Base-by-base conservation (phyloP, 1,140 invertebrate genomes). In the Caenorhabditis remanei region DNA sequence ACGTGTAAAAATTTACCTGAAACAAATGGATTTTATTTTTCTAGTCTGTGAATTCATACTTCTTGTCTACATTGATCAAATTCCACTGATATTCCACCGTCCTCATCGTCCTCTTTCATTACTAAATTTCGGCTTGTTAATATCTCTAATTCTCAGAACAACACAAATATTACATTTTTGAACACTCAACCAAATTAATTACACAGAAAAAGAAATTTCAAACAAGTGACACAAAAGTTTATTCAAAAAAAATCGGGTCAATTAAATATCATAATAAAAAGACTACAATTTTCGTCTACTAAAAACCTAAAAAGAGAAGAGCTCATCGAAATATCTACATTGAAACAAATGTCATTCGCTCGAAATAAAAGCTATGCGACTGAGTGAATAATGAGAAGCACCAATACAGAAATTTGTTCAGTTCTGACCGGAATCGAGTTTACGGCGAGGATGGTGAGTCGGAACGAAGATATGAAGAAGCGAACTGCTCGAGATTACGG, bases 401-500 rank as follows among this genome's bases (percentile, higher is more conserved):
- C 43, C 71, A 50, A 79, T 9, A 46, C 13, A 8, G 14, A 8
- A 71, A 43, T 8, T 46, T 71, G 7, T 32, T 48, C 40, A 46
- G 19, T 46, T 75, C 13, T 7, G 21, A 79, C 71, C 16, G 46
- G 65, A 46, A 7, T 19, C 19, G 4, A 32, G 8, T 21, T 79
- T 41, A 79, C 79, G 43, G 63, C 46, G 67, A 53, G 9, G 65
- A 16, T n/a, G 86, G 82, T n/a, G 86, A 87, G 19, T 88, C 87
- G 63, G 67, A 58, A 24, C 75, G 55, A n/a, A 88, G 75, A 40
- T 50, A 88, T 4, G 46, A 48, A 32, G 84, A 58, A 16, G 87
- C 75, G 46, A 88, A 88, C 16, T 85, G 41, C 48, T 88, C 87
- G 4, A 88, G 63, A 67, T 79, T 88, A 19, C 83, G 67, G 11